Evolutionary conservation across 2,888 invertebrate species (phyloP), one percentile per base, ranked within the genome.

Genomic region (Drosophila peninsularis): DNA sequence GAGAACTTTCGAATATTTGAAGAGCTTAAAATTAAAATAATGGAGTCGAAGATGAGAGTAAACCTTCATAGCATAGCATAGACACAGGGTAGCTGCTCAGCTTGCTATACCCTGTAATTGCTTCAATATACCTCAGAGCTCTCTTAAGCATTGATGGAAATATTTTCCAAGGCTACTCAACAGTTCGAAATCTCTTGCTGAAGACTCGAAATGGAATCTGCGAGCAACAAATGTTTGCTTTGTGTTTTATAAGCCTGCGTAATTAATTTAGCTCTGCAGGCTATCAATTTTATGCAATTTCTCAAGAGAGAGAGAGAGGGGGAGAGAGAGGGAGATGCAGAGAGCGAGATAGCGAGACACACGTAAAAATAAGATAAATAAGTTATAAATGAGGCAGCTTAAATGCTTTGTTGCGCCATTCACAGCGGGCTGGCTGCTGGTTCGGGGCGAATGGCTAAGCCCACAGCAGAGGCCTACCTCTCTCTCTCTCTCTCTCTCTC

Each of bases 331-430:
- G 21, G 10, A 52, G n/a, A 41, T 6, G 4, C 5, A 3, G 24
- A 24, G 24, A 24, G 24, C 4, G 24, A 24, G 24, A 5, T 24
- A 11, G 24, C 10, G 24, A 19, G 36, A 37, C 41, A 49, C 47
- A 54, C 47, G 47, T 65, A 36, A 14, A 13, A 62, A 62, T 41
- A 19, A 64, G 62, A 76, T 71, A 85, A 85, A 74, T 69, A 71
- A 65, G 71, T 63, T 67, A 79, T 74, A 76, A 82, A 67, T 58
- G 62, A 66, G 57, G 54, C 71, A 74, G 64, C 80, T 85, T 66
- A 57, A 74, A 76, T 69, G 82, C 64, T 71, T 57, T 71, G 63
- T 41, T 69, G 63, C 68, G 45, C 39, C 74, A 65, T 64, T 58
- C 78, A 66, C 64, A 80, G 83, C 81, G 70, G 75, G 78, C 80